Evolutionary conservation across 2,113 vertebrate genomes (phyloP).

Genomic region (Hippocampus mohnikei): DNA sequence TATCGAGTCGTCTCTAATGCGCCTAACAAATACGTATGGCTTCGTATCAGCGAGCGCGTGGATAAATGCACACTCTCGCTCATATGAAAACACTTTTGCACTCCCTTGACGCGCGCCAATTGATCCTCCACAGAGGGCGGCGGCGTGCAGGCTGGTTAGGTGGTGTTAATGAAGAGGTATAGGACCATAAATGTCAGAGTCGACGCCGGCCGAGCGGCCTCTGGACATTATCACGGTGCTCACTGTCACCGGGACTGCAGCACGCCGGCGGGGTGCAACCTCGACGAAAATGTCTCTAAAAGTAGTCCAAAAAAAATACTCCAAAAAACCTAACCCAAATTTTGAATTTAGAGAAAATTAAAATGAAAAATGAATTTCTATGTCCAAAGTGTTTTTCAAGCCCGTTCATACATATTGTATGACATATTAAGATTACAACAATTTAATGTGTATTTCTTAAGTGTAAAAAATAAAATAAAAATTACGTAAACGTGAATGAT

Average conservation of each 20-base stretch:
- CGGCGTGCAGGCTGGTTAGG: slow-evolving; percentile 77
- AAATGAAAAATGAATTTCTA: too few species aligned
- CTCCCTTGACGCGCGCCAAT: slow-evolving; percentile 5
- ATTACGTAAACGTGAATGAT: too few species aligned
- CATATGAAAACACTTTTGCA: slow-evolving; percentile 25
- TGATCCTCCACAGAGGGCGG: slow-evolving; percentile 31
- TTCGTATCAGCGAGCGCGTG: not conserved
- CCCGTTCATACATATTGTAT: too few species aligned
- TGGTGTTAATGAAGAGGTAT: slow-evolving; percentile 86
- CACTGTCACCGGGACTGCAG: slow-evolving; percentile 49
- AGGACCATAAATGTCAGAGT: slow-evolving; percentile 82
- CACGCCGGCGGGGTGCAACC: not conserved
- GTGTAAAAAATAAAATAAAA: too few species aligned
- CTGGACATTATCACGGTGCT: slow-evolving; percentile 79
- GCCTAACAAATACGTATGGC: not conserved
- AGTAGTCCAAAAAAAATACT: too few species aligned
- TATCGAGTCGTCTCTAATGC: not conserved
- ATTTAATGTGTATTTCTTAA: too few species aligned
- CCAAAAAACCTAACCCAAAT: not conserved
- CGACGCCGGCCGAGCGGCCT: slow-evolving; percentile 75
- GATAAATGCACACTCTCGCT: slow-evolving; percentile 8
- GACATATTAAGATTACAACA: too few species aligned
- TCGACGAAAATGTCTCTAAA: too few species aligned
- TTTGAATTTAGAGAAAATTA: too few species aligned
- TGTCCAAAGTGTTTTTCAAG: too few species aligned